Percentiles rank a stretch among this genome's conserved stretches.
Evolutionary conservation across 2,888 invertebrate species (phyloP).

Genomic region (Orchesella flavescens): DNA sequence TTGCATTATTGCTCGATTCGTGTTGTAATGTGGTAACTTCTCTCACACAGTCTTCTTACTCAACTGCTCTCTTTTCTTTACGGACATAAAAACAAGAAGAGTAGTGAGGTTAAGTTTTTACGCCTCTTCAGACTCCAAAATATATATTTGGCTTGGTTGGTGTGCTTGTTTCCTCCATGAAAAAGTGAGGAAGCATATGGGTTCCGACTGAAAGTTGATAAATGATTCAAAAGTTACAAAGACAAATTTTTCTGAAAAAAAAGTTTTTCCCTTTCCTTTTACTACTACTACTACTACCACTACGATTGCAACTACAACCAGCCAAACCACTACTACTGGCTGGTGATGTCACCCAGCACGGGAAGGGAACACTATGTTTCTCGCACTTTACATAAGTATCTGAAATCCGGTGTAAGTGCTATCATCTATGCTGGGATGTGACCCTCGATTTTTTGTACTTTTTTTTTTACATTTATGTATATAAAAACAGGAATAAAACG

Average conservation of each 20-base stretch:
- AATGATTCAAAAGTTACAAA: conserved; percentile 62
- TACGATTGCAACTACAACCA: neutral
- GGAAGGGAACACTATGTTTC: no score
- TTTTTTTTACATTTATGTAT: neutral
- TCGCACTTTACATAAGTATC: no score
- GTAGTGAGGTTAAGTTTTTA: conserved; percentile 38
- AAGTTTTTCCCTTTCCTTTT: conserved; percentile 24
- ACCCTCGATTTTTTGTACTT: neutral
- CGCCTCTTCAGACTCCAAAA: conserved; percentile 25
- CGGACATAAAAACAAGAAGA: conserved; percentile 23
- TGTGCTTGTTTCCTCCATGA: conserved; percentile 4
- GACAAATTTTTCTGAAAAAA: conserved; percentile 50
- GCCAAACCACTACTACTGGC: neutral
- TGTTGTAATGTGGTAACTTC: neutral
- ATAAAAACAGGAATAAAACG: neutral
- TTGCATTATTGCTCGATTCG: conserved; percentile 16
- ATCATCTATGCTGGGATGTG: neutral
- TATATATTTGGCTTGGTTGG: neutral
- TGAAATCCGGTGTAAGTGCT: neutral
- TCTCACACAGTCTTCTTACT: neutral
- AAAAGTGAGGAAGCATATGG: conserved; percentile 44
- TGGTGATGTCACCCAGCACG: no score
- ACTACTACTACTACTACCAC: neutral
- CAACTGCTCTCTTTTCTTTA: no score
- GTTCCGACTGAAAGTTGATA: conserved; percentile 56